Base-by-base conservation (phyloP, 2,113 vertebrate genomes). In the Petroica traversi region DNA sequence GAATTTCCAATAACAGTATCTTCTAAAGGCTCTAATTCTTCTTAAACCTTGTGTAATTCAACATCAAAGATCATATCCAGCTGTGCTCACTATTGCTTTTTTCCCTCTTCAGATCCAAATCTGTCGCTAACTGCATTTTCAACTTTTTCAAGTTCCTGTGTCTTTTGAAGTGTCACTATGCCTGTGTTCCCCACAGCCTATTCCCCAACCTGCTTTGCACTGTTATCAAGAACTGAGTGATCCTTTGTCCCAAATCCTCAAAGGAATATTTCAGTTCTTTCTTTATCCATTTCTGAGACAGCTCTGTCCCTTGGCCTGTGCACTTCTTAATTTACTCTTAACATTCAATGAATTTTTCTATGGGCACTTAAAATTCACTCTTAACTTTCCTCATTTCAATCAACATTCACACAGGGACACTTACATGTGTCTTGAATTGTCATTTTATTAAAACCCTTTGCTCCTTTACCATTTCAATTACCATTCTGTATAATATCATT, bases 31-130 rank as follows among this genome's bases (percentile, higher is more conserved):
- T 46, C 43, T 72, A 89, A 76, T 91, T 93, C 85, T 76, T 91
- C 95, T 95, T 95, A 87, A 96, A 75, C 36, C 38, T 83, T 31
- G 23, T 85, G 57, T 72, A 95, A 95, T 94, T 90, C 91, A 92
- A 33, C 85, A 93, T 96, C 93, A 95, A 95, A 95, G 83, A 75
- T 85, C 73, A 80, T 59, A 91, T 92, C 95, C 93, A 96, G 93
- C 95, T 94, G 95, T 69, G 94, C 57, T 92, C 76, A 46, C 71
- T 92, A 59, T 73, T 59, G 77, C 91, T 93, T 95, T 95, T 88
- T 88, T 68, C 51, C 36, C 18, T 88, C 71, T 85, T 92, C 85
- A 89, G 80, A 95, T 96, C 96, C 85, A 83, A 95, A 96, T 97
- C 80, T 93, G 82, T 88, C 41, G 4, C 85, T 93, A 85, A 71